These are phyloP conservation scores for Sardina pilchardus DNA, from an alignment of 2,113 vertebrate species.

Conservation along the genomic window DNA sequence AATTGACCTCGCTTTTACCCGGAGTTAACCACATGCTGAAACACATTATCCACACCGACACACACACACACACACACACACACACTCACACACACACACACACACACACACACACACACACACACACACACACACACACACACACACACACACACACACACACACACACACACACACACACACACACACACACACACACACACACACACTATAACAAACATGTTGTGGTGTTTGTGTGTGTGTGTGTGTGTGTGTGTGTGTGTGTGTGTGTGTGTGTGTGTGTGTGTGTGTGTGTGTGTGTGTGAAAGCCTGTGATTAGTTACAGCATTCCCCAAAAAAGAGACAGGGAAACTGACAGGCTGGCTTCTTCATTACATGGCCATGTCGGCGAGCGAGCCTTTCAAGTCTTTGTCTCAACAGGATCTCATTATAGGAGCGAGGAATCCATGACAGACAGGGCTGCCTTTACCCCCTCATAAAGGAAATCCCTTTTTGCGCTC, in stretches of 20 bases:
- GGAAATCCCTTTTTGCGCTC: slow-evolving; percentile 6
- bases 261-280: no score
- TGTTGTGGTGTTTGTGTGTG: no score
- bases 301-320: neutral
- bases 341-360: neutral
- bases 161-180: neutral
- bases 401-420: slow-evolving; percentile 6
- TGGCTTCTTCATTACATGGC: neutral
- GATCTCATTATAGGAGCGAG: neutral
- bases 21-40: slow-evolving; percentile 29
- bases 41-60: slow-evolving; percentile 46
- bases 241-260: no score
- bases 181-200: neutral
- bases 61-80: slow-evolving; percentile 48
- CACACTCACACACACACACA: slow-evolving; percentile 37
- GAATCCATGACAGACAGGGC: neutral
- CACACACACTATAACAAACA: neutral
- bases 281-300: neutral
- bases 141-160: neutral
- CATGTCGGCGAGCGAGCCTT: neutral
- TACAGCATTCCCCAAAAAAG: neutral
- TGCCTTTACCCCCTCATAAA: neutral
- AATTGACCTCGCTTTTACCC: neutral
- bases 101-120: slow-evolving; percentile 17
- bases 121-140: slow-evolving; percentile 3